Evolutionary conservation across 2,113 vertebrate species (phyloP), one percentile per base, ranked within the genome.

Genomic region (Notothenia coriiceps): DNA sequence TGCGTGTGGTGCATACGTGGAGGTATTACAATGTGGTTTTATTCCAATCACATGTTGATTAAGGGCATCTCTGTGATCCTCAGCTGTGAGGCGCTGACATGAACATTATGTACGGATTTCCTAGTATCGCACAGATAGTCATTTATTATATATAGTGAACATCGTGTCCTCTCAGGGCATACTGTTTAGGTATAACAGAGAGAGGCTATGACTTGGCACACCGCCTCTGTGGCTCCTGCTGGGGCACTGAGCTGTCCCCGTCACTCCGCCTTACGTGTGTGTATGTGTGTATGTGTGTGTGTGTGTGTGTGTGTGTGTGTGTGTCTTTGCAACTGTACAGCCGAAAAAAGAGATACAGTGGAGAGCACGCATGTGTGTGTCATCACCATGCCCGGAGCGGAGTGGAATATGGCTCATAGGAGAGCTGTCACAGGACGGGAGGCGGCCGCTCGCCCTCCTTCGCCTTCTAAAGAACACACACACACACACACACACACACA

Each of bases 351-450:
- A 81, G 72, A 86, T 79, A 59, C 22, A 56, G 61, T 6, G 44
- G 56, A n/a, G 35, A 7, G 35, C 35, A 40, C 15, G 40, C 17
- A 40, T 1, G 50, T 2, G 62, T 88, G 76, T 70, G 86, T 89
- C 77, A 40, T 40, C 35, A 83, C 68, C 8, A 62, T 55, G 71
- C 86, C 81, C 15, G 9, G 17, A 92, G 89, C 79, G 22, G 51
- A 85, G 82, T 35, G 1, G 70, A 87, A 79, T 82, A 79, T 84
- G 77, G 83, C 88, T 92, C 86, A 83, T 57, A 72, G 81, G 76
- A 84, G 87, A 86, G 87, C 86, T 92, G 89, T 89, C 79, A 85
- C 74, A 79, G 76, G 81, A 85, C 56, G 82, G 68, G 73, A 87
- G 68, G 75, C 29, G 14, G 61, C 67, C 3, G 12, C 56, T 79